Conservation (phyloP, 92 coral and sea anemone genomes). For the Scolanthus callimorphus region DNA sequence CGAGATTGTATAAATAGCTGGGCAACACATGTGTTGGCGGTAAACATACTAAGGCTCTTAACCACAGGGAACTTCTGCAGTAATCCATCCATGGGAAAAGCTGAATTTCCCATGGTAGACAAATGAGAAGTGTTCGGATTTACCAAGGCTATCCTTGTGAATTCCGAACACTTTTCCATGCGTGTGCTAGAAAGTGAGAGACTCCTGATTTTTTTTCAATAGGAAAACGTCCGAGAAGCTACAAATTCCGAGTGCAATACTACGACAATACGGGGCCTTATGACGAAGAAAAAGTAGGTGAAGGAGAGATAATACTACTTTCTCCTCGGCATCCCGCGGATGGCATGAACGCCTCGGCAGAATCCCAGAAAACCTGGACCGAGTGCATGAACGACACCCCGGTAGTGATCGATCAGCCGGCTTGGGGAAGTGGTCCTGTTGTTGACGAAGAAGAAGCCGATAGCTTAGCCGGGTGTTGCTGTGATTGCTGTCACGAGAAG, state of each 20-base stretch:
- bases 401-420: constrained; percentile 51
- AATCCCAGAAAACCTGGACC: constrained; percentile 49
- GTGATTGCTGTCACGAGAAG: constrained; percentile 75
- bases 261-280: constrained; percentile 34
- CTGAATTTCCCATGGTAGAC: no score
- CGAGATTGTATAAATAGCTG: no score
- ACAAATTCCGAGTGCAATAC: constrained; percentile 80
- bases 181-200: no score
- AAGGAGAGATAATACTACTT: constrained; percentile 71
- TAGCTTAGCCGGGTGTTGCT: constrained; percentile 70
- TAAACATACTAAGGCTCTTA: no score
- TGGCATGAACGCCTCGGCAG: constrained; percentile 16
- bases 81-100: no score
- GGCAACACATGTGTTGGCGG: no score
- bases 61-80: no score
- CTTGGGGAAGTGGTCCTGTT: constrained; percentile 86
- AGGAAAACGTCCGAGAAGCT: constrained; percentile 82
- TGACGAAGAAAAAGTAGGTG: constrained; percentile 61
- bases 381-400: constrained; percentile 31
- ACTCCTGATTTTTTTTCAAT: no score
- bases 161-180: no score
- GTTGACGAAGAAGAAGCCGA: constrained; percentile 70
- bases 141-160: no score
- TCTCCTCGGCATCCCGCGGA: constrained; percentile 77
- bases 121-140: no score